Evolutionary conservation across 2,797 vertebrate species (phyloP).

Genomic region (Peromyscus nudipes): DNA sequence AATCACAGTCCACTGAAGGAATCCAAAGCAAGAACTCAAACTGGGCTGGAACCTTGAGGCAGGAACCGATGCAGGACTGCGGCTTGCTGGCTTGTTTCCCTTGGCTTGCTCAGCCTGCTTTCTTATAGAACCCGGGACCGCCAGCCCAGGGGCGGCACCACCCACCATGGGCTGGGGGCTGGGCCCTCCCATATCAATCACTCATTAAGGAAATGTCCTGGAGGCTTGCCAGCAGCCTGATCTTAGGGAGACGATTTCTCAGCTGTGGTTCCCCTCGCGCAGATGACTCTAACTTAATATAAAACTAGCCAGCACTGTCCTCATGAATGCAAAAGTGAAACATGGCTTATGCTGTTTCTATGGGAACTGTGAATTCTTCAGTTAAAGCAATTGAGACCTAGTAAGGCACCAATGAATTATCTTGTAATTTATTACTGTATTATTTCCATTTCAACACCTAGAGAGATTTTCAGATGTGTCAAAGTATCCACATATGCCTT

Average conservation of each 20-base stretch:
- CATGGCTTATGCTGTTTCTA: background rate
- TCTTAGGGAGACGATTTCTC: background rate
- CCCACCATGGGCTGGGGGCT: background rate
- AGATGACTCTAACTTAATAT: background rate
- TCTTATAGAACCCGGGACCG: background rate
- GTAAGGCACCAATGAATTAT: background rate
- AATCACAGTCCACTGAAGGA: background rate
- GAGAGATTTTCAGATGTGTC: background rate
- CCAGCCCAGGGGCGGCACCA: background rate
- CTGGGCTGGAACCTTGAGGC: background rate
- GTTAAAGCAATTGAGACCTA: background rate
- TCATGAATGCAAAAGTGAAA: background rate
- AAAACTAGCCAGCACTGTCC: background rate
- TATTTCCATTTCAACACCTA: constrained; percentile 20
- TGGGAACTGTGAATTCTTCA: background rate
- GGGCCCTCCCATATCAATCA: background rate
- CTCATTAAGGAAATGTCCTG: background rate
- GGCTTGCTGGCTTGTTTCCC: background rate
- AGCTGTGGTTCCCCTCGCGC: background rate
- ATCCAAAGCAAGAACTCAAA: background rate
- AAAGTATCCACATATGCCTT: background rate
- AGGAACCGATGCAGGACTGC: background rate
- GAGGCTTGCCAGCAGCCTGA: background rate
- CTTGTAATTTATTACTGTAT: background rate
- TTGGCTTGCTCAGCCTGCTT: background rate